Evolutionary conservation across 2,888 invertebrate genomes (phyloP).

Genomic region (Phaonia tiefii): DNA sequence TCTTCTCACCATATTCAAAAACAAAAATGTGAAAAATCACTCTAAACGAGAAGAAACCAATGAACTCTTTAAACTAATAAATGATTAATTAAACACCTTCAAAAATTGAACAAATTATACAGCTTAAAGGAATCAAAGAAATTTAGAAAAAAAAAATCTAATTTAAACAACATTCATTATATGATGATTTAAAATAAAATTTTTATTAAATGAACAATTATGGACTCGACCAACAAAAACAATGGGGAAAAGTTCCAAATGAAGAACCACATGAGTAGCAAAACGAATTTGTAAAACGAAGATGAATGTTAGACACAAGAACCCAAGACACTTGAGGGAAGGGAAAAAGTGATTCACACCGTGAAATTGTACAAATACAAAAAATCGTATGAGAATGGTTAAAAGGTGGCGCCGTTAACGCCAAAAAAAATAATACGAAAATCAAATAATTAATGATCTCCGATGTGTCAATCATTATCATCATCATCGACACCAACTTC

Average conservation of each 20-base stretch:
- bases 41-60: constrained; percentile 1
- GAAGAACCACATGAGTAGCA: constrained; percentile 69
- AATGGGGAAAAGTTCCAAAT: constrained; percentile 27
- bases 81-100: constrained; percentile 51
- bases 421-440: constrained; percentile 57
- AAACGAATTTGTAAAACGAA: constrained; percentile 69
- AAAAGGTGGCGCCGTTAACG: constrained; percentile 65
- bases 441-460: constrained; percentile 75
- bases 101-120: constrained; percentile 7
- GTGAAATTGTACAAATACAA: constrained; percentile 72
- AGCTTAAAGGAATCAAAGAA: neutral
- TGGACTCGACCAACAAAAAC: too few relatives aligned
- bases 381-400: constrained; percentile 35
- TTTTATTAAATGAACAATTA: constrained; percentile 27
- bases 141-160: constrained; percentile 38
- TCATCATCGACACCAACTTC: neutral
- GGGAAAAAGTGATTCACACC: constrained; percentile 68
- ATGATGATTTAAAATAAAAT: constrained; percentile 46
- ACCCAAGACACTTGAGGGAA: constrained; percentile 24
- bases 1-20: constrained; percentile 4
- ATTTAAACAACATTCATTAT: constrained; percentile 50
- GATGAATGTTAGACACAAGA: constrained; percentile 53
- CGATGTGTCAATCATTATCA: constrained; percentile 70
- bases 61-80: constrained; percentile 41
- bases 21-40: constrained; percentile 1